Conservation (phyloP, 2,113 vertebrate genomes). For the Nesogale talazaci region DNA sequence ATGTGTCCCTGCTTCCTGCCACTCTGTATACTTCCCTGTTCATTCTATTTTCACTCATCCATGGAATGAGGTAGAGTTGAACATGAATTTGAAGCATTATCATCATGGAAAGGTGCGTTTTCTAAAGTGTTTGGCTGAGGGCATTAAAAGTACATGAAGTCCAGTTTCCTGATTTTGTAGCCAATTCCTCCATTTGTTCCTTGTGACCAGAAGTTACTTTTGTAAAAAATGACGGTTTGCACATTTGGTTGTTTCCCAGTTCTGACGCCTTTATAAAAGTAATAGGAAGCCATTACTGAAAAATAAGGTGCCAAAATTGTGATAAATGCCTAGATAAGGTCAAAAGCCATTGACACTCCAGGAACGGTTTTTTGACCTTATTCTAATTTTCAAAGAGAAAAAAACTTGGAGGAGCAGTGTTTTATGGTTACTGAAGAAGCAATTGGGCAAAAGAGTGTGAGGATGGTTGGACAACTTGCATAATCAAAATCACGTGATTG, state of each 20-base stretch:
- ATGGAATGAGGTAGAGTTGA: conserved; percentile 69
- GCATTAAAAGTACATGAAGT: conserved; percentile 1
- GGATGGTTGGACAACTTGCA: background rate
- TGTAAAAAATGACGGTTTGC: conserved; percentile 17
- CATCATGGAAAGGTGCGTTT: conserved; percentile 69
- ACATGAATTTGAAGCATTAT: conserved; percentile 72
- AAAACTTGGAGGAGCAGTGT: background rate
- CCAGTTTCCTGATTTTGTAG: conserved; percentile 36
- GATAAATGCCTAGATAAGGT: background rate
- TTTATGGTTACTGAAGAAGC: background rate
- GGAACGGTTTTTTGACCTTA: background rate
- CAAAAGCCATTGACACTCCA: background rate
- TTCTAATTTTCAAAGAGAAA: conserved; percentile 13
- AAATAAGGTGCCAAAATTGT: conserved; percentile 39
- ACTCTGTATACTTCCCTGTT: background rate
- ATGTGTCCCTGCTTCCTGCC: background rate
- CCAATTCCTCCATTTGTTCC: conserved; percentile 42
- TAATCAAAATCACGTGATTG: background rate
- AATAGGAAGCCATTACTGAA: conserved; percentile 33
- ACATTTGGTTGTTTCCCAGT: background rate
- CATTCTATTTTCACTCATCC: conserved; percentile 63
- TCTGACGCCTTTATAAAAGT: conserved; percentile 6
- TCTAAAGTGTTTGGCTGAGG: conserved; percentile 52
- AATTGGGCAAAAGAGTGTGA: background rate
- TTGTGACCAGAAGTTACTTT: conserved; percentile 56